Evolutionary conservation across 2,113 vertebrate genomes (phyloP).

Genomic region (Tylochromis polylepis): DNA sequence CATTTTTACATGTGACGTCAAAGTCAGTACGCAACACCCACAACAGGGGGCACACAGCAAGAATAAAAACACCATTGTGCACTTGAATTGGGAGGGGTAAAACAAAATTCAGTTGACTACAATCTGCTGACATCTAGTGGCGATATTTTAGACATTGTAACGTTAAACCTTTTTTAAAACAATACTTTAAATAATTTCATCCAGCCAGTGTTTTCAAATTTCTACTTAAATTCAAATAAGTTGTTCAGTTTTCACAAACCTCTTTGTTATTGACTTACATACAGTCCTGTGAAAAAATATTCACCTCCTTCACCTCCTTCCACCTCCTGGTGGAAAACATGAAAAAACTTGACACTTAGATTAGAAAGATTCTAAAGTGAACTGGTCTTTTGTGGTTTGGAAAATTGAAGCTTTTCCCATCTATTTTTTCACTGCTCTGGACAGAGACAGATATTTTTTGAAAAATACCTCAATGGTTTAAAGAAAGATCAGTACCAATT

Average conservation of each 20-base stretch:
- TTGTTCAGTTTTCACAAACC: neutral
- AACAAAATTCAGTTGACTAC: neutral
- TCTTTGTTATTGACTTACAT: neutral
- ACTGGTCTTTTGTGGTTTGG: too few relatives aligned
- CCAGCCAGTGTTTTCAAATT: neutral
- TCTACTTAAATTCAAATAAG: neutral
- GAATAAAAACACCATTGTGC: fast-evolving
- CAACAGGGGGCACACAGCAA: neutral
- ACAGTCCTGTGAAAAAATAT: neutral
- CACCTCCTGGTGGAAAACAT: too few relatives aligned
- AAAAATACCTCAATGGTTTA: too few relatives aligned
- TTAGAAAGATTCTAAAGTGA: too few relatives aligned
- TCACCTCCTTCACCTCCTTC: neutral
- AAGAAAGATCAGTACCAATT: too few relatives aligned
- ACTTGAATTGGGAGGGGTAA: neutral
- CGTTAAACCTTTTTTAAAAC: neutral
- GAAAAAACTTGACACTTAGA: too few relatives aligned
- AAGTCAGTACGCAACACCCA: too few relatives aligned
- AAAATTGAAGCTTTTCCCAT: too few relatives aligned
- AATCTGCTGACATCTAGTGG: neutral
- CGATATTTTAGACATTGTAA: neutral
- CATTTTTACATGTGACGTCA: too few relatives aligned
- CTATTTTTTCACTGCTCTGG: too few relatives aligned
- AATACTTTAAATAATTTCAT: neutral
- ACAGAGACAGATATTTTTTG: too few relatives aligned